phyloP scores from a whole-genome alignment of 2,888 invertebrate genomes.

The Apotomis turbidana region DNA sequence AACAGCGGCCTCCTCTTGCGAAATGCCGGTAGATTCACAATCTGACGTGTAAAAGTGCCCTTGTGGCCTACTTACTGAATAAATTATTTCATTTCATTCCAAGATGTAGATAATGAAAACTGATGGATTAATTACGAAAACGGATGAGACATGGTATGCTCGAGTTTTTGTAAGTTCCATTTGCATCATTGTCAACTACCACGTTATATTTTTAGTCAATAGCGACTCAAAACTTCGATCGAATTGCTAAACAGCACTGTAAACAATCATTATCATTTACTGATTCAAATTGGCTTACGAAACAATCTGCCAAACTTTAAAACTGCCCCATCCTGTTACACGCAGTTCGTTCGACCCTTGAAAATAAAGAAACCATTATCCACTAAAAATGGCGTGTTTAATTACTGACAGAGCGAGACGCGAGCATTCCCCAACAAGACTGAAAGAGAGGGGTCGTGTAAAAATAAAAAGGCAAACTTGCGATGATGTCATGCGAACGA shows the following conservation, averaged over 20 bases:
- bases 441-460: constrained; percentile 59
- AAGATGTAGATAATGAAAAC: too few species aligned
- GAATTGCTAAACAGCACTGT: background rate
- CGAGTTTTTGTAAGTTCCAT: too few species aligned
- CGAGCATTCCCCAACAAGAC: constrained; percentile 30
- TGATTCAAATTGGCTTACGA: background rate
- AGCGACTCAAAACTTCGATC: too few species aligned
- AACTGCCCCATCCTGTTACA: constrained; percentile 23
- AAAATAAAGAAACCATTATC: constrained; percentile 32
- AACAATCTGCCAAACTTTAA: constrained; percentile 14
- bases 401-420: constrained; percentile 48
- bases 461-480: constrained; percentile 68
- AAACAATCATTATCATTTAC: background rate
- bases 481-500: constrained; percentile 75
- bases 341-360: constrained; percentile 30
- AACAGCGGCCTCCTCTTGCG: too few species aligned
- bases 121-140: too few species aligned
- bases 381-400: constrained; percentile 40
- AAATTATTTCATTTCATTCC: too few species aligned
- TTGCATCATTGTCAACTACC: too few species aligned
- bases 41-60: too few species aligned
- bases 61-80: too few species aligned
- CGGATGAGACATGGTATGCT: too few species aligned
- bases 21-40: too few species aligned
- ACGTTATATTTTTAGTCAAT: too few species aligned